These are phyloP conservation scores for Patella depressa DNA, from an alignment of 2,888 invertebrate species.

Conservation along the genomic window DNA sequence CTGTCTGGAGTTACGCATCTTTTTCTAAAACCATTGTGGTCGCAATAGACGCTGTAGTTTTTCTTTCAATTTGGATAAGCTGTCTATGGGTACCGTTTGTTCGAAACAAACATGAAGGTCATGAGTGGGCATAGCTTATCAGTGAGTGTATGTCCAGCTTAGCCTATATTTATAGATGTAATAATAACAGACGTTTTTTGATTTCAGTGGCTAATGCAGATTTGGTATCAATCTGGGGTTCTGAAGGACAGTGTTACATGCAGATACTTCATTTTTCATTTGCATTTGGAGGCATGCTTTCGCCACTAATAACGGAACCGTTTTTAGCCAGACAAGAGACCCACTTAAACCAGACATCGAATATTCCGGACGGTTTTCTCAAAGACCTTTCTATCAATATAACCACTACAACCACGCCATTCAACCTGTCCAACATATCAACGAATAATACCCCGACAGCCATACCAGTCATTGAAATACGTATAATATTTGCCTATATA, in stretches of 20 bases:
- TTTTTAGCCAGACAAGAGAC: conserved; percentile 48
- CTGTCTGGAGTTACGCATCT: too few relatives aligned
- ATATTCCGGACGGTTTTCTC: conserved; percentile 21
- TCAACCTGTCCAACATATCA: conserved; percentile 21
- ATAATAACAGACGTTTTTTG: background rate
- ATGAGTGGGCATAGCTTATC: too few relatives aligned
- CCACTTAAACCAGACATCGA: background rate
- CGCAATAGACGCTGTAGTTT: too few relatives aligned
- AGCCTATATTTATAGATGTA: too few relatives aligned
- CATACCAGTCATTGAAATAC: background rate
- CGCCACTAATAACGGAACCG: conserved; percentile 70
- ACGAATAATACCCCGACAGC: conserved; percentile 15
- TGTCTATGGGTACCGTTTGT: too few relatives aligned
- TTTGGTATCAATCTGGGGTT: conserved; percentile 61
- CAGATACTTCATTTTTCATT: conserved; percentile 71
- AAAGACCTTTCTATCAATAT: conserved; percentile 14
- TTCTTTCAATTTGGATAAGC: too few relatives aligned
- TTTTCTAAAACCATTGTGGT: too few relatives aligned
- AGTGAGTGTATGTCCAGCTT: too few relatives aligned
- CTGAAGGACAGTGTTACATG: conserved; percentile 66
- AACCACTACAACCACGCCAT: background rate
- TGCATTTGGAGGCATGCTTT: conserved; percentile 70
- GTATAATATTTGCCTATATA: conserved; percentile 18
- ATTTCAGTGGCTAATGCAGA: conserved; percentile 61
- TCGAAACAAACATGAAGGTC: too few relatives aligned